A percentile compares a stretch with the other conserved stretches of the same genome.
These are phyloP conservation scores for Pipa parva DNA, from an alignment of 2,113 vertebrate genomes.

Conservation along the genomic window DNA sequence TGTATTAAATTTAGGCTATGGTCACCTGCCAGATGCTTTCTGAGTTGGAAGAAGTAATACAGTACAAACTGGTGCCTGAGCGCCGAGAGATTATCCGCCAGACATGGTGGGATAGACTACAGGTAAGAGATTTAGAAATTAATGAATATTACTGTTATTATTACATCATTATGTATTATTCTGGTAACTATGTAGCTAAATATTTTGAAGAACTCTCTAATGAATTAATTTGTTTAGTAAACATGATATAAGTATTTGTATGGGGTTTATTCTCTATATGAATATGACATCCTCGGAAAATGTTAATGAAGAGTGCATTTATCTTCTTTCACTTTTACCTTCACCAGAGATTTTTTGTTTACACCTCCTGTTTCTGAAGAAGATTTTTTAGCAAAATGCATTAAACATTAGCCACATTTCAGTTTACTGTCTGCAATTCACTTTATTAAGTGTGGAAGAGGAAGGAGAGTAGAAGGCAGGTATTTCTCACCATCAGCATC, in stretches of 20 bases:
- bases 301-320: no score
- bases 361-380: slow-evolving; percentile 8
- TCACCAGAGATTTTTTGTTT: slow-evolving; percentile 25
- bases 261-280: no score
- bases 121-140: slow-evolving; percentile 67
- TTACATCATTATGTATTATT: no score
- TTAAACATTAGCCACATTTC: slow-evolving; percentile 46
- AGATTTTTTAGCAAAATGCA: no score
- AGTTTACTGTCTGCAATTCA: slow-evolving; percentile 47
- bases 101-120: slow-evolving; percentile 97
- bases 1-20: slow-evolving; percentile 76
- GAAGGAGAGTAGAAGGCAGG: slow-evolving; percentile 32
- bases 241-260: no score
- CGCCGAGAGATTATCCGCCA: slow-evolving; percentile 96
- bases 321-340: no score
- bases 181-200: no score
- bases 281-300: no score
- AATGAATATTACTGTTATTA: neutral
- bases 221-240: no score
- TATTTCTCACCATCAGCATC: slow-evolving; percentile 39
- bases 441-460: slow-evolving; percentile 38
- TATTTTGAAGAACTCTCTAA: no score
- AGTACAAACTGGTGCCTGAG: slow-evolving; percentile 97
- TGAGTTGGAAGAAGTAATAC: slow-evolving; percentile 97
- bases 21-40: slow-evolving; percentile 98